Evolutionary conservation across 2,888 invertebrate genomes (phyloP).

Genomic region (Eucera pruinosa): DNA sequence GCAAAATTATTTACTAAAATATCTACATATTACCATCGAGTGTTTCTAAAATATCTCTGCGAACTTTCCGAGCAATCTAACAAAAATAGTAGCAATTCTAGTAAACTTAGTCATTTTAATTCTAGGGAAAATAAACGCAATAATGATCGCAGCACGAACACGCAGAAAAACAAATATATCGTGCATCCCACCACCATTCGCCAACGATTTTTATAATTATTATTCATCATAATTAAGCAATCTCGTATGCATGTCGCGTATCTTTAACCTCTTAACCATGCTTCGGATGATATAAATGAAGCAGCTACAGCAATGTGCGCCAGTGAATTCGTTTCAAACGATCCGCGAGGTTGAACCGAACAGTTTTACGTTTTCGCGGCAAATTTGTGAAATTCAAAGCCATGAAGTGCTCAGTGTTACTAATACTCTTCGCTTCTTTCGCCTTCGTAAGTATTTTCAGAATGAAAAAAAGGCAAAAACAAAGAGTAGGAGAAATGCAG

Average conservation of each 20-base stretch:
- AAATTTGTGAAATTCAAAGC: neutral
- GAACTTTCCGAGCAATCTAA: no score
- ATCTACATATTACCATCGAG: no score
- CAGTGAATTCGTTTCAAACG: neutral
- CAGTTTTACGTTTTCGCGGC: no score
- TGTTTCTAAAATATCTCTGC: no score
- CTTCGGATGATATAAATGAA: slow-evolving; percentile 30
- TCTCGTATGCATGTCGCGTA: neutral
- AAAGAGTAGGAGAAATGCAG: no score
- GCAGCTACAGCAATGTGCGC: neutral
- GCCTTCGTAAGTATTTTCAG: slow-evolving; percentile 1
- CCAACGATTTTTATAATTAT: neutral
- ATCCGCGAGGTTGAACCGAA: neutral
- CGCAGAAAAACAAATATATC: neutral
- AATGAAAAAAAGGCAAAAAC: no score
- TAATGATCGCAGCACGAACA: no score
- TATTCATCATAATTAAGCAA: neutral
- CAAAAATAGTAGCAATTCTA: no score
- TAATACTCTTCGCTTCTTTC: neutral
- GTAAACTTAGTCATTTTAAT: no score
- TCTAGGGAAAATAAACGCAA: no score
- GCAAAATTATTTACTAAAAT: no score
- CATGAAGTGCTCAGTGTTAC: slow-evolving; percentile 10
- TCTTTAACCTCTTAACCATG: slow-evolving; percentile 24
- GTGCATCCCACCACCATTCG: no score